Base-by-base conservation (phyloP, 2,888 invertebrate species). In the Monoplex corrugatus region DNA sequence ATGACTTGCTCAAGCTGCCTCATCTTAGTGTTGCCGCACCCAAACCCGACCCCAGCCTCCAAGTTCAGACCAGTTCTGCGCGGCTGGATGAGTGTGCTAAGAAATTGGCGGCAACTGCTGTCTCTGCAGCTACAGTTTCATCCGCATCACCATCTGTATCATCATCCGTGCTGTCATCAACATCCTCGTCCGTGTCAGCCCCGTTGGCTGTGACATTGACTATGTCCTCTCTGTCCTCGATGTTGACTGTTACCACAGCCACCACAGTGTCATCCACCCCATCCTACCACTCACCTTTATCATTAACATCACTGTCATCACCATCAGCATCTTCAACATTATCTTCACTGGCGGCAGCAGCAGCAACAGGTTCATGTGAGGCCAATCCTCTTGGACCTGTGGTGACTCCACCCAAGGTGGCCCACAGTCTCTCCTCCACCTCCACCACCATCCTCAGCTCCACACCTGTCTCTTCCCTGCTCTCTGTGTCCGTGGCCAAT, bases 1-100 rank as follows among this genome's bases (percentile, higher is more conserved):
- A 91, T 91, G 93, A 93, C 63, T 91, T 93, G 87, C 91, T 90
- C 6, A 86, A 87, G 44, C 82, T 89, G 83, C 89, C 90, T 43
- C 86, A 87, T 2, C 43, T 75, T 16, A 78, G 50, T 50, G 10
- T 50, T 8, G 8, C 50, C 50, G 10, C 50, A 8, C 19, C 50
- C 50, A 50, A 50, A 50, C 50, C 50, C 19, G 50, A n/a, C n/a
- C n/a, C n/a, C n/a, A n/a, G 8, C 78, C 78, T 40, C 28, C 78
- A 80, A 23, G 19, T 38, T 3, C 75, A 38, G 3, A 10, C 19
- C 38, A 16, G 2, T 35, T 75, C 38, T 16, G 38, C 75, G 8
- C 23, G 78, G 0, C 32, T 19, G 78, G 43, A 80, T 8, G 75
- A 43, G 1, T 23, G 78, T 80, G 78, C 40, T 57, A 57, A 35